These are phyloP conservation scores for Setipinna tenuifilis DNA, from an alignment of 2,797 vertebrate species.

Conservation along the genomic window DNA sequence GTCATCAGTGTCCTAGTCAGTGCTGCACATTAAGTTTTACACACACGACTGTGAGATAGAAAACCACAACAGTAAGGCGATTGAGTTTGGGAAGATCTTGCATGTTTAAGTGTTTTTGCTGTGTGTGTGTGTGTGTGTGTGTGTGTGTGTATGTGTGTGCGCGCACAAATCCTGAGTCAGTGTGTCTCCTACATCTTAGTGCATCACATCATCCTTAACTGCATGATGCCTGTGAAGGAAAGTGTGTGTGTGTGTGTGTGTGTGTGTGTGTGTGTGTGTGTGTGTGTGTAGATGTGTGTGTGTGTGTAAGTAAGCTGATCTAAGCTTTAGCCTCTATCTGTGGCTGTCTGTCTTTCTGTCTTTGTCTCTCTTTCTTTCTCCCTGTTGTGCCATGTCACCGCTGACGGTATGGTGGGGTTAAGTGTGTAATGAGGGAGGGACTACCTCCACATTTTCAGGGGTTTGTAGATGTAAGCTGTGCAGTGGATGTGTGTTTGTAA, in stretches of 20 bases:
- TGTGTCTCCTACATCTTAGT: neutral
- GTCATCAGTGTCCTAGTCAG: neutral
- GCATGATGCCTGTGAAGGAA: neutral
- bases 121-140: neutral
- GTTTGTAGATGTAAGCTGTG: no score
- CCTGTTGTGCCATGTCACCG: no score
- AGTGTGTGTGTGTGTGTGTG: neutral
- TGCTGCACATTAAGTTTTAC: neutral
- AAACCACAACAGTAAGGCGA: neutral
- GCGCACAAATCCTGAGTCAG: no score
- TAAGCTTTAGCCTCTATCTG: neutral
- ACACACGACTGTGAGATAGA: neutral
- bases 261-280: no score
- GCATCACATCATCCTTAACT: neutral
- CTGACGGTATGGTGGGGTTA: no score
- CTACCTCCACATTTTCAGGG: no score
- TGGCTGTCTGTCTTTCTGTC: no score
- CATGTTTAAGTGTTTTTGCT: neutral
- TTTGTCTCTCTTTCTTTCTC: no score
- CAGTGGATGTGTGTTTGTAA: no score
- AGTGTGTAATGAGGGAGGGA: no score
- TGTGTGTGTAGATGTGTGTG: no score
- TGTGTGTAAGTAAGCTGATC: no score
- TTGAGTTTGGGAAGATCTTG: neutral
- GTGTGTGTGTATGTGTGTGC: neutral